These are phyloP conservation scores for Strigamia transsilvanica DNA, from an alignment of 2,888 invertebrate genomes.

Conservation along the genomic window DNA sequence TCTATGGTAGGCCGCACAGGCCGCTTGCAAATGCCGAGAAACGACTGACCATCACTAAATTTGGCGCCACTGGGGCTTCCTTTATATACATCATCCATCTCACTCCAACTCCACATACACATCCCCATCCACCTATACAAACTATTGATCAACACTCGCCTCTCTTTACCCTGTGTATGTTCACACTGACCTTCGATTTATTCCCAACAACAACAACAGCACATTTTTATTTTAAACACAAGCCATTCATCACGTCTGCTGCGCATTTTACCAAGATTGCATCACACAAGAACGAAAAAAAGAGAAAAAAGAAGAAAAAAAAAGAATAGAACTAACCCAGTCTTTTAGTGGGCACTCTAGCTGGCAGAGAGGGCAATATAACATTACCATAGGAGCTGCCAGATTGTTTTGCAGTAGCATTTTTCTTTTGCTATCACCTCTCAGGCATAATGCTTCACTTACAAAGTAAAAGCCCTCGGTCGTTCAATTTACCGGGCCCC, in stretches of 20 bases:
- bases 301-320: too few relatives aligned
- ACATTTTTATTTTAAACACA: background rate
- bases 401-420: background rate
- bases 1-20: constrained; percentile 49
- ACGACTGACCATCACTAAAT: constrained; percentile 48
- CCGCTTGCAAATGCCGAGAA: constrained; percentile 41
- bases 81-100: constrained; percentile 45
- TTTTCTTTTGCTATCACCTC: constrained; percentile 29
- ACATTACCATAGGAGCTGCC: constrained; percentile 12
- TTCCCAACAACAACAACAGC: background rate
- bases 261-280: background rate
- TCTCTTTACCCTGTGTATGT: constrained; percentile 5
- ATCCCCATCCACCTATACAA: background rate
- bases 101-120: background rate
- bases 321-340: background rate
- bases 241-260: background rate
- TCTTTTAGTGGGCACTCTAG: constrained; percentile 23
- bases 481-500: constrained; percentile 24
- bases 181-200: constrained; percentile 43
- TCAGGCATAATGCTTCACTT: constrained; percentile 26
- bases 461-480: constrained; percentile 23
- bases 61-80: constrained; percentile 45
- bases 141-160: constrained; percentile 44
- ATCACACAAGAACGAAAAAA: background rate
- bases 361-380: background rate